Base-by-base conservation (phyloP, 1,140 invertebrate genomes). In the Temnothorax longispinosus region DNA sequence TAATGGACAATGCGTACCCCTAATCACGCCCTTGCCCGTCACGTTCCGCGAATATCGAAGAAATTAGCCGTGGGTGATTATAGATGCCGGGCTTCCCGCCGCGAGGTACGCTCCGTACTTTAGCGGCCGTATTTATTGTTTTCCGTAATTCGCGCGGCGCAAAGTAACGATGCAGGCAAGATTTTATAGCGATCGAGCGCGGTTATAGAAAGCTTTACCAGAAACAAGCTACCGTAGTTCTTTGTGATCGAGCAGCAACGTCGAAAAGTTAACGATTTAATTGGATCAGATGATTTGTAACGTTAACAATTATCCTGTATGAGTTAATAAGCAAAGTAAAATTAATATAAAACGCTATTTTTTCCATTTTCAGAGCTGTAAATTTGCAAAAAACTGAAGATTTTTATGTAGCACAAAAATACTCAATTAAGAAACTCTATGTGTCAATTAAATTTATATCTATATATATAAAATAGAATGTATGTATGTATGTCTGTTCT, bases 31-130 rank as follows among this genome's bases (percentile, higher is more conserved):
- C 58, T 76, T 85, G 54, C 32, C 47, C 69, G 44, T 27, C 71
- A 75, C 41, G 81, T 85, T 85, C 82, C 82, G 58, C 69, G 82
- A 85, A 85, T 85, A 85, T 85, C 72, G 82, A 60, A 64, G 60
- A 35, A 85, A 84, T 84, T 84, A 84, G 69, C 80, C 77, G 62
- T 67, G 77, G 62, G 77, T 80, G 77, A 80, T 80, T 80, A 80
- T 67, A 80, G 62, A 67, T 64, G 75, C 75, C 58, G 75, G 27
- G 56, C 5, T 60, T 60, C 38, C 27, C 32, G 54, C 75, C 38
- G 56, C 75, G 65, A 44, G 41, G 56, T 54, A 8, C 75, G 41
- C 41, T 18, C 75, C 58, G 58, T n/a, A 32, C 58, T 78, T 78
- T 78, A 78, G 60, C 21, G 38, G 10, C 75, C 58, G 50, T 71